A percentile compares a stretch with the other conserved stretches of the same genome.
Evolutionary conservation across 64 coral and sea anemone genomes (phyloP).

Genomic region (Montipora capricornis): DNA sequence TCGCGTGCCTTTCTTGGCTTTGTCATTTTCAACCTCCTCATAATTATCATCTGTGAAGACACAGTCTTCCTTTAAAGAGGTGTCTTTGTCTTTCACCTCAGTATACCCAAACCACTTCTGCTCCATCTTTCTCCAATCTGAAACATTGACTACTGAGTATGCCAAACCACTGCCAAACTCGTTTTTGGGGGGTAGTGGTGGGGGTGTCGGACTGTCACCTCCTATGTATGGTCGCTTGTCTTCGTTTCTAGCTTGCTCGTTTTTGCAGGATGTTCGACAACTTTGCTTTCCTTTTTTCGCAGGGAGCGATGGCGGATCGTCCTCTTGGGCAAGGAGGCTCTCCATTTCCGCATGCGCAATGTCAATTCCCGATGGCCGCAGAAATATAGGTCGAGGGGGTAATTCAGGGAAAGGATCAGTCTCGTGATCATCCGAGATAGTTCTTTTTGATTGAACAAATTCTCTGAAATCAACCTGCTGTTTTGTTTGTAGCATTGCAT

Average conservation of each 20-base stretch:
- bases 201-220: neutral
- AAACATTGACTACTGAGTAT: constrained; percentile 6
- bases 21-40: neutral
- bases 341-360: neutral
- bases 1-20: neutral
- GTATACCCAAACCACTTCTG: neutral
- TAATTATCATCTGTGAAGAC: neutral
- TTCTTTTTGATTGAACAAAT: neutral
- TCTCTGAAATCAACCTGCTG: neutral
- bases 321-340: neutral
- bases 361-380: neutral
- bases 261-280: neutral
- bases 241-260: neutral
- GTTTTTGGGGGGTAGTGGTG: constrained; percentile 10
- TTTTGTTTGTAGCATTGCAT: neutral
- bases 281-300: neutral
- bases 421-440: neutral
- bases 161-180: neutral
- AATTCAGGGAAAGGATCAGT: neutral
- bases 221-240: neutral
- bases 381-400: constrained; percentile 4
- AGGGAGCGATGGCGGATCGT: neutral
- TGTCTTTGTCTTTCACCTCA: neutral
- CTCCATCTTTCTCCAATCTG: neutral
- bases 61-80: neutral